Base-by-base conservation (phyloP, 2,888 invertebrate genomes). In the Caenorhabditis macrosperma region DNA sequence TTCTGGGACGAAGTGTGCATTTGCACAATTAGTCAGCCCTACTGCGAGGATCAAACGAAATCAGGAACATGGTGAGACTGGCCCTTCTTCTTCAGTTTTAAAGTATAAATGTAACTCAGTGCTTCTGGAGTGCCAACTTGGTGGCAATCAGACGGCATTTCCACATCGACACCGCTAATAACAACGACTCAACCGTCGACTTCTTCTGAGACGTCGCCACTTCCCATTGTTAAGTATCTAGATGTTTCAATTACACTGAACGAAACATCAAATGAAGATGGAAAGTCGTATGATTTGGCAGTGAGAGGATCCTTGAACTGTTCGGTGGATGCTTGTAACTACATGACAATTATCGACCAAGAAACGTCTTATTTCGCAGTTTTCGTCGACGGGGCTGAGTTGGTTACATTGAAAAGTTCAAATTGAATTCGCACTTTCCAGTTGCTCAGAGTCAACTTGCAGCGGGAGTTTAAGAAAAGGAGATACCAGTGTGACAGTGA, bases 1-100 rank as follows among this genome's bases (percentile, higher is more conserved):
- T 52, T 52, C 10, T 26, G 52, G 52, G 28, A 52, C 28, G 52
- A 26, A 26, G 15, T 52, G n/a, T 52, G 52, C n/a, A 17, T 26
- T 3, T 52, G 52, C 7, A 9, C 48, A 2, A 20, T 6, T 24
- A 9, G 33, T 7, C 48, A 24, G 20, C 3, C n/a, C 2, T n/a
- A 46, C 46, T 46, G 46, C 46, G 46, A 6, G 20, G 17, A 46
- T 3, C 10, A 10, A 15, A 4, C n/a, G 20, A 20, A 7, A 7
- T n/a, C 46, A 20, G 46, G 46, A 17, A 10, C 46, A 3, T 46
- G 46, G 46, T 46, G 46, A 46, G 46, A n/a, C n/a, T n/a, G n/a
- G n/a, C n/a, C n/a, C n/a, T 41, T 41, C 10, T 41, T 33, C 10
- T 7, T 15, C n/a, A 10, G 41, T 41, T 33, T 33, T 33, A 33